Conservation (phyloP, 2,113 vertebrate species). For the Chloebia gouldiae region DNA sequence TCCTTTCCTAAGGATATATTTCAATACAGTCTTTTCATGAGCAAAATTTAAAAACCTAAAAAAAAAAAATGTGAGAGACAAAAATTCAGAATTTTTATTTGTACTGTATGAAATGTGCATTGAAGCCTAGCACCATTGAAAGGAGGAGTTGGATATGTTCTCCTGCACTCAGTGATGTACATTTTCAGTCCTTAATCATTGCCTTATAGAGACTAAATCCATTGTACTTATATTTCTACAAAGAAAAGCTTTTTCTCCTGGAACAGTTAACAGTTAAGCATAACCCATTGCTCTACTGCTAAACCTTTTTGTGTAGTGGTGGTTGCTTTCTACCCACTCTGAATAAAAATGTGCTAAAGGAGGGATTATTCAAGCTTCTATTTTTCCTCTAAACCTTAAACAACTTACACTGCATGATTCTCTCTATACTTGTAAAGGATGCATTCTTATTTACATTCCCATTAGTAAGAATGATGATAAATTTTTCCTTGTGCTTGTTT, state of each 20-base stretch:
- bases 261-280: background rate
- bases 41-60: background rate
- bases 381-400: background rate
- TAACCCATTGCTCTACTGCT: background rate
- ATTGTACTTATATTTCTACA: background rate
- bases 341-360: background rate
- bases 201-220: background rate
- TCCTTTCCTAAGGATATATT: background rate
- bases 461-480: background rate
- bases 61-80: background rate
- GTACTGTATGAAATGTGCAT: background rate
- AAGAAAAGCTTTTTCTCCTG: background rate
- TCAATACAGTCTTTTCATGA: rapidly evolving
- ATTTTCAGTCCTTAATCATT: background rate
- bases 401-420: background rate
- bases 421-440: background rate
- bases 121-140: background rate
- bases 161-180: background rate
- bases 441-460: background rate
- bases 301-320: background rate
- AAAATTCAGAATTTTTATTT: background rate
- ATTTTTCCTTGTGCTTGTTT: background rate
- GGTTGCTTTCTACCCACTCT: background rate
- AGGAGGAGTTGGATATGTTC: background rate
- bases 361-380: background rate